Base-by-base conservation (phyloP, 2,797 vertebrate genomes). In the Eutrigla gurnardus region DNA sequence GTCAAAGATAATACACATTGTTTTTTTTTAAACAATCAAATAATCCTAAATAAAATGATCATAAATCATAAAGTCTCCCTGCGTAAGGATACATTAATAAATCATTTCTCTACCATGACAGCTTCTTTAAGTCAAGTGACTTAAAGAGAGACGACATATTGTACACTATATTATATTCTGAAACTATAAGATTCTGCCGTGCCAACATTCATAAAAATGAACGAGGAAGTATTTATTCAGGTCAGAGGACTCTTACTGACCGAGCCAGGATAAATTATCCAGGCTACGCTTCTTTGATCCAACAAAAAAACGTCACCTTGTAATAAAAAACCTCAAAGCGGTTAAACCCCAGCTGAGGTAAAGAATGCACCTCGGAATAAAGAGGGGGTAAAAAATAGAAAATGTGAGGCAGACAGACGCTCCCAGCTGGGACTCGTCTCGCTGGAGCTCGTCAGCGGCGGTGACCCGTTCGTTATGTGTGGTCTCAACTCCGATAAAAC, bases 401-500 rank as follows among this genome's bases (percentile, higher is more conserved):
- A 45, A 39, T 6, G 59, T 6, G 39, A 42, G 52, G n/a, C 66
- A 59, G 77, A 83, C 78, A 75, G 80, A 80, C 58, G 63, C 60
- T 77, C 62, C 54, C 71, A 43, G 69, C 83, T 69, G 52, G 65
- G 64, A 63, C 79, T 61, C 63, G 53, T 77, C 78, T 77, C 73
- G 67, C 43, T 25, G 25, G 25, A 25, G 32, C 65, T 72, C 73
- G 68, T 75, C 80, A 8, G 77, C 82, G 36, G 73, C 53, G 3
- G 39, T 91, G 91, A 91, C 90, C 87, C 64, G 71, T 87, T 82
- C 9, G 25, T 25, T 4, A 67, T 70, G 77, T 88, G 87, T 71
- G 77, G 75, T 85, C 87, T 89, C 84, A 80, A 80, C 86, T 77
- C 83, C 83, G 50, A 92, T 93, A 86, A 91, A 91, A 88, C 85